Percentiles rank a stretch among this genome's conserved stretches.
These are phyloP conservation scores for Notodonta dromedarius DNA, from an alignment of 2,888 invertebrate species.

Conservation along the genomic window DNA sequence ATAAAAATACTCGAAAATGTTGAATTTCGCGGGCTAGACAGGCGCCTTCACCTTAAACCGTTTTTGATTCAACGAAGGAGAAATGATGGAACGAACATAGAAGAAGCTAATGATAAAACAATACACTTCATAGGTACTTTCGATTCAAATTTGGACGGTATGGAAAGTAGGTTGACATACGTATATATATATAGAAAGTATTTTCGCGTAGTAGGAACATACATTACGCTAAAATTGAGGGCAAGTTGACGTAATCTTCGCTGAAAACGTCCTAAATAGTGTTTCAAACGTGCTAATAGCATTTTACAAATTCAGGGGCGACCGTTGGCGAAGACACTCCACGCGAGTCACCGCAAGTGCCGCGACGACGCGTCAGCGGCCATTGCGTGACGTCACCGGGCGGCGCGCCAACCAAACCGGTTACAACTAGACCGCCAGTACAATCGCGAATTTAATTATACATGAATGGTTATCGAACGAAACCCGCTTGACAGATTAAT, in stretches of 20 bases:
- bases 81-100: too few relatives aligned
- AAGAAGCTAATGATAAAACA: too few relatives aligned
- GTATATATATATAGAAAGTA: not conserved
- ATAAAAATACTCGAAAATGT: too few relatives aligned
- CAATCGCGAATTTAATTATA: constrained; percentile 24
- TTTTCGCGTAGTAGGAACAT: too few relatives aligned
- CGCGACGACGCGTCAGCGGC: constrained; percentile 5
- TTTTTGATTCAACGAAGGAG: too few relatives aligned
- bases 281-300: not conserved
- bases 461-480: constrained; percentile 23
- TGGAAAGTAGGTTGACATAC: not conserved
- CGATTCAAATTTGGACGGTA: too few relatives aligned
- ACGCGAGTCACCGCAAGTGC: not conserved
- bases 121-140: too few relatives aligned
- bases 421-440: constrained; percentile 27
- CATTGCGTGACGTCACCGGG: constrained; percentile 43
- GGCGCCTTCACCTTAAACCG: too few relatives aligned
- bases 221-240: not conserved
- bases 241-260: not conserved
- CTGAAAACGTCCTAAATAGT: not conserved
- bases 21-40: too few relatives aligned
- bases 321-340: not conserved
- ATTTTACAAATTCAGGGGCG: not conserved
- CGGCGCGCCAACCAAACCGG: constrained; percentile 39
- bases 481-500: not conserved